Conservation (phyloP, 2,113 vertebrate species). For the Ptilorrhoa leucosticta region DNA sequence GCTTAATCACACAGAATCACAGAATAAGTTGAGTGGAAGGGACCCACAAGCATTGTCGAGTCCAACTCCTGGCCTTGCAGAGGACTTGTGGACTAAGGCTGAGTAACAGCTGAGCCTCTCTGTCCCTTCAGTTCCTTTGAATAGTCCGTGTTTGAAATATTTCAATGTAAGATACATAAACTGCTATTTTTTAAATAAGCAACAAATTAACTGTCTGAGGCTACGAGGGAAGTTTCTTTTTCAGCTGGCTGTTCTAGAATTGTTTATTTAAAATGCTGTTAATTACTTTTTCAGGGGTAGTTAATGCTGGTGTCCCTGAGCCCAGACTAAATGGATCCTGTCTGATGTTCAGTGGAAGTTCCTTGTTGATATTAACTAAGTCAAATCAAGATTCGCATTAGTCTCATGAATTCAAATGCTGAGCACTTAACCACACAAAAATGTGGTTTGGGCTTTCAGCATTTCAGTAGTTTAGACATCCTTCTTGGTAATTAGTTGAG, state of each 20-base stretch:
- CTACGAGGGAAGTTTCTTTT: neutral
- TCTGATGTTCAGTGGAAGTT: neutral
- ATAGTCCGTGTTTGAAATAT: neutral
- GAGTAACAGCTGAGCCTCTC: neutral
- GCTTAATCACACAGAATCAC: neutral
- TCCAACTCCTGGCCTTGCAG: neutral
- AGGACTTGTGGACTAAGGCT: neutral
- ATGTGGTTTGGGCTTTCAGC: neutral
- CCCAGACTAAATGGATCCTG: neutral
- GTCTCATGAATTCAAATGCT: neutral
- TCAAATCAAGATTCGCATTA: neutral
- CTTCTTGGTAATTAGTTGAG: neutral
- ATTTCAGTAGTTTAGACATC: neutral
- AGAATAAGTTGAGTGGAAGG: neutral
- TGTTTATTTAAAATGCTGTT: neutral
- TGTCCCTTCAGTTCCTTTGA: neutral
- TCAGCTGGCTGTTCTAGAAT: neutral
- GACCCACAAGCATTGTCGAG: neutral
- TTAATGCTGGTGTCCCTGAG: neutral
- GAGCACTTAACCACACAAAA: conserved; percentile 9
- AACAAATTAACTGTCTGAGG: neutral
- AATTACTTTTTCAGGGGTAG: neutral
- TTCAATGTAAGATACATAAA: neutral
- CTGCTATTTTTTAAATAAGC: neutral
- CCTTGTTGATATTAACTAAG: neutral